Base-by-base conservation (phyloP, 2,797 vertebrate species). In the Xenentodon cancila region DNA sequence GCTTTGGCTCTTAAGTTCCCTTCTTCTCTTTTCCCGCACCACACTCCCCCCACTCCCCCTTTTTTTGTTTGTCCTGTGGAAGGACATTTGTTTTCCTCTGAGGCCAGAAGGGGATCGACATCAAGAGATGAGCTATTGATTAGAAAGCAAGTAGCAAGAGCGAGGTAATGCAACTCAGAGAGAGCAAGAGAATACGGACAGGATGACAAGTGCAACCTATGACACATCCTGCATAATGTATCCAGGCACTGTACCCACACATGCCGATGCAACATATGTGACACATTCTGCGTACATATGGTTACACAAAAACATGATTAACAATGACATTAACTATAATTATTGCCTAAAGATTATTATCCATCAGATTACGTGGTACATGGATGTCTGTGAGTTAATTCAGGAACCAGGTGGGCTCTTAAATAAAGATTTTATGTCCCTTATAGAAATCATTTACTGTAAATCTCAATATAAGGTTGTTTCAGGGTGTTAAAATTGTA, bases 81-180 rank as follows among this genome's bases (percentile, higher is more conserved):
- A 93, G 91, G 92, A 92, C 89, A 61, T 90, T 91, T 91, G 89
- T 91, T 92, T 92, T 91, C 87, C 88, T 90, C 83, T 87, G 88
- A 88, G 87, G 80, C 80, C 77, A 70, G 69, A 81, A 77, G 81
- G 79, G 81, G 90, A 91, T 92, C 82, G 84, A 92, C 88, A 74
- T 81, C 53, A 49, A 91, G 85, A 92, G 90, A 92, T 90, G 88
- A 92, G 90, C 92, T 93, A 93, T 92, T 92, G 92, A 92, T 92
- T 88, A 81, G 87, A 82, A 79, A 85, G 86, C 81, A 75, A 84
- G 84, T 82, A 75, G 79, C 80, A 67, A 80, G 56, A 81, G 55
- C 44, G 63, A n/a, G 8, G 50, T 53, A 51, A 55, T 42, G 59
- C 43, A 59, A 73, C 51, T 54, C 19, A 16, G 34, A 49, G 67